A percentile compares a stretch with the other conserved stretches of the same genome.
These are phyloP conservation scores for Enteromius argenteus DNA, from an alignment of 2,797 vertebrate genomes.

Conservation along the genomic window DNA sequence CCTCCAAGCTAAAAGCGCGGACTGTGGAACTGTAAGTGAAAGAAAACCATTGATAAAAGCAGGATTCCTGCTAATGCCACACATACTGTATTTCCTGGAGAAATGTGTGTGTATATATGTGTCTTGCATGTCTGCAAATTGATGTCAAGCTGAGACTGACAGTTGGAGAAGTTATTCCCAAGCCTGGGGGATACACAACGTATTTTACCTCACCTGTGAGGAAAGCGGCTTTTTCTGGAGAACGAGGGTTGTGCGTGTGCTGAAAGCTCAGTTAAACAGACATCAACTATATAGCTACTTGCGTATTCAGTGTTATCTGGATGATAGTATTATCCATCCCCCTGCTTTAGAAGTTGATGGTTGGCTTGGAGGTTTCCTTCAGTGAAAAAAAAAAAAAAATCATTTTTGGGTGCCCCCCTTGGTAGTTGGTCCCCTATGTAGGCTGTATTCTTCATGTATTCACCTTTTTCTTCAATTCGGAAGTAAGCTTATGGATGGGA, in stretches of 20 bases:
- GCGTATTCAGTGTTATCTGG: conserved; percentile 58
- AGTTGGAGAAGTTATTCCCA: conserved; percentile 59
- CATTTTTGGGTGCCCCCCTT: not conserved
- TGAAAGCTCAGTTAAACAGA: conserved; percentile 56
- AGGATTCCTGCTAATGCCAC: conserved; percentile 42
- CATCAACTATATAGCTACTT: conserved; percentile 61
- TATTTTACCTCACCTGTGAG: conserved; percentile 49
- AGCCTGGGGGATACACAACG: conserved; percentile 50
- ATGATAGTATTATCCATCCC: conserved; percentile 10
- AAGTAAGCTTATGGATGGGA: too few species aligned
- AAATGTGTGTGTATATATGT: conserved; percentile 33
- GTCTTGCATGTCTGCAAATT: conserved; percentile 55
- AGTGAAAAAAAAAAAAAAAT: not conserved
- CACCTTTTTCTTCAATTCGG: too few species aligned
- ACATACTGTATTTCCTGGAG: conserved; percentile 27
- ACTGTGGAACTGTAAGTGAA: conserved; percentile 39
- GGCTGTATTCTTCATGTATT: too few species aligned
- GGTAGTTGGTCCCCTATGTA: not conserved
- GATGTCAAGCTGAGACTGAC: conserved; percentile 61
- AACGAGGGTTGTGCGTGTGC: conserved; percentile 29
- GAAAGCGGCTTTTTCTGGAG: conserved; percentile 56
- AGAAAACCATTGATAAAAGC: conserved; percentile 45
- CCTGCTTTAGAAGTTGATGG: not conserved
- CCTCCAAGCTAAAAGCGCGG: conserved; percentile 12
- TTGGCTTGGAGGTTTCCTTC: not conserved